Base-by-base conservation (phyloP, 2,888 invertebrate genomes). In the Nemoura dubitans region DNA sequence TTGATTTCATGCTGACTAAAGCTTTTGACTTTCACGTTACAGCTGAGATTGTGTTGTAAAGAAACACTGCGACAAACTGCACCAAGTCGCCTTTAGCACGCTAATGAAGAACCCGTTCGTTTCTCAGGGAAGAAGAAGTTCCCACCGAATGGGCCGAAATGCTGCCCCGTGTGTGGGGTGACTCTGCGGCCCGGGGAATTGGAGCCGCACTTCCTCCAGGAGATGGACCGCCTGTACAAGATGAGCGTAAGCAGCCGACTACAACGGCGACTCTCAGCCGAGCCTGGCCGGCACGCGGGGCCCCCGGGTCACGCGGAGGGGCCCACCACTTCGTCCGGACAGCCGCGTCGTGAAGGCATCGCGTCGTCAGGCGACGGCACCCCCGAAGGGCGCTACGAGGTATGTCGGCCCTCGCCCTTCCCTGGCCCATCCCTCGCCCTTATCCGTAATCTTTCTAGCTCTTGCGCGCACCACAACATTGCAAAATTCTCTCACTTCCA, bases 151-250 rank as follows among this genome's bases (percentile, higher is more conserved):
- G 96, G 96, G 90, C 94, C 95, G 21, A 93, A 94, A n/a, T 96
- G 94, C 91, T 98, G 98, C 91, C 98, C 98, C 0, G 96, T 97
- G 0, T 98, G 98, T 91, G 96, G 97, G 88, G 94, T 96, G 88
- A 97, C 97, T 0, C 93, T 98, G 80, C 93, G 97, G 83, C 94
- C 95, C 0, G 95, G 95, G 0, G 98, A 98, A 91, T 92, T 98
- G n/a, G 96, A 97, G 89, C 93, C 95, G 30, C 98, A 98, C 92
- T 94, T 97, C 89, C 92, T 94, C 83, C 93, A 96, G 88, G 98
- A 98, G 92, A 93, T 98, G 88, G 96, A 96, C 88, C 95, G 95
- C 89, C 92, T 97, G 85, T 92, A 93, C 89, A 94, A 94, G 91
- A 90, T 94, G 84, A 87, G 87, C 85, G 43, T 29, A 36, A 82